phyloP scores from a whole-genome alignment of 2,113 vertebrate species.

The Pteropus alecto region DNA sequence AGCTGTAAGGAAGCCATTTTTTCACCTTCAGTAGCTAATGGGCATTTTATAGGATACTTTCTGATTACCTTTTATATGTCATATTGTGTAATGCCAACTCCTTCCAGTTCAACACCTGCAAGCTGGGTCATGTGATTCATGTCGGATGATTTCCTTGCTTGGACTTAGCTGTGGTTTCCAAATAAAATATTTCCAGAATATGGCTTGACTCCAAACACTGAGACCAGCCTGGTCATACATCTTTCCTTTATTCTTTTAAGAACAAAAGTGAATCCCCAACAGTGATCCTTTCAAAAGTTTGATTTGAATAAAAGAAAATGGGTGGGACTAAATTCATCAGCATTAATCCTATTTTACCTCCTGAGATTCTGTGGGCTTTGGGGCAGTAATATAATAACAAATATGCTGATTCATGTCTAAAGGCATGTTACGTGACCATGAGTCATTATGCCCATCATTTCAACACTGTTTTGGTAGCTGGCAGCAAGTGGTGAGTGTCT shows the following conservation, averaged over 20 bases:
- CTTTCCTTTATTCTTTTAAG: not conserved
- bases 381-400: slow-evolving; percentile 11
- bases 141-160: slow-evolving; percentile 1
- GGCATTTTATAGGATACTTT: not conserved
- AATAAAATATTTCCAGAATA: slow-evolving; percentile 57
- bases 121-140: not conserved
- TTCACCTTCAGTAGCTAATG: not conserved
- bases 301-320: slow-evolving; percentile 24
- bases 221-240: not conserved
- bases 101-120: not conserved
- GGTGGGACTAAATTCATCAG: slow-evolving; percentile 24
- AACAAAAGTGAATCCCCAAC: slow-evolving; percentile 10
- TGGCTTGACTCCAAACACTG: slow-evolving; percentile 50
- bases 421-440: slow-evolving; percentile 47
- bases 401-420: slow-evolving; percentile 13
- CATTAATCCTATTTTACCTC: slow-evolving; percentile 22
- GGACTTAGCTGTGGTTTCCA: slow-evolving; percentile 36
- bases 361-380: slow-evolving; percentile 46
- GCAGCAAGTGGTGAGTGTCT: slow-evolving; percentile 57
- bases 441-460: slow-evolving; percentile 52
- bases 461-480: slow-evolving; percentile 28
- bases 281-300: slow-evolving; percentile 10
- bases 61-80: not conserved
- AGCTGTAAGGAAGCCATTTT: not conserved
- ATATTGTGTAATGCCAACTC: not conserved